Evolutionary conservation across 1,140 invertebrate species (phyloP), one percentile per base, ranked within the genome.

Genomic region (Neodiprion fabricii): DNA sequence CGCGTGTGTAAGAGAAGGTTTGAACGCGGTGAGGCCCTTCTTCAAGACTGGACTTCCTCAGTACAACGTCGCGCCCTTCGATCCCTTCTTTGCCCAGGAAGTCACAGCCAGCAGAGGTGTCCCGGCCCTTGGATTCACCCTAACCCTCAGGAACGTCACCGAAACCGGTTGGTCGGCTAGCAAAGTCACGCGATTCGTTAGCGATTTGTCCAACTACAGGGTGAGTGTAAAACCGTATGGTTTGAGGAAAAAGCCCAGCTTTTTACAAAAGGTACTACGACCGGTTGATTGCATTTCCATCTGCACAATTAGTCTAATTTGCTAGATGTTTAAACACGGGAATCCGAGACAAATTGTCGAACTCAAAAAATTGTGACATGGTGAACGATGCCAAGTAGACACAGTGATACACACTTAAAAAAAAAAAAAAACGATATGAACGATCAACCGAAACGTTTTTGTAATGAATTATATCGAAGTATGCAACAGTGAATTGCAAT

Each of bases 101-200:
- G 89, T 95, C 7, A 89, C 90, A 7, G 91, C 93, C 73, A 89
- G 87, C 23, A 89, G 92, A 9, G 91, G 92, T 40, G 87, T 91
- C 49, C 84, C 89, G 0, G 91, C 90, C 71, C 87, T 94, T 48
- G 90, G 89, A 21, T 95, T 95, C 80, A 91, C 90, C 14, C 88
- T 96, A 7, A 91, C 90, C n/a, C 86, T 96, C 67, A 90, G 85
- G 69, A 92, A 95, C 81, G 92, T 95, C 1, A 92, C 90, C 11
- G 95, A 96, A 83, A 90, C 88, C 67, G 95, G 95, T 23, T 96
- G 95, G 95, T 90, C 91, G 0, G 81, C 88, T 1, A 95, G 94
- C 9, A 93, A 93, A 85, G 92, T 95, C 53, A 95, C 92, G 8
- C 94, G 93, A 86, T 94, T 94, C 80, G 87, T 86, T 75, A 87